Evolutionary conservation across 2,113 vertebrate genomes (phyloP).

Genomic region (Odobenus rosmarus): DNA sequence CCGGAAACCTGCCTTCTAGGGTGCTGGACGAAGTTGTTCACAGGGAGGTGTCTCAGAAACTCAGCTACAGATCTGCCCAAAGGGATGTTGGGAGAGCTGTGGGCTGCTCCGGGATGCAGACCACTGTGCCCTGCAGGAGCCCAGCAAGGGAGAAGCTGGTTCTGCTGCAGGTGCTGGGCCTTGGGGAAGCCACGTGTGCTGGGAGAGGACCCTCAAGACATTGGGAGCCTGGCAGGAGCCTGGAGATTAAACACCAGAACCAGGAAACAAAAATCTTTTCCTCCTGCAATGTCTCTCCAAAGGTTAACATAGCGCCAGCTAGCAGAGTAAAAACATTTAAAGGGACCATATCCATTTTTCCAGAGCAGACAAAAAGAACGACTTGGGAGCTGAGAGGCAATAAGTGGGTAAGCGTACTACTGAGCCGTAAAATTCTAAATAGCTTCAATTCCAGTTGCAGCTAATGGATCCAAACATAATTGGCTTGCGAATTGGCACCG

Average conservation of each 20-base stretch:
- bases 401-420: neutral
- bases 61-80: neutral
- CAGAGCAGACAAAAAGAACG: neutral
- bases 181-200: neutral
- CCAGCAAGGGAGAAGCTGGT: neutral
- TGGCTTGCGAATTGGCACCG: neutral
- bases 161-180: neutral
- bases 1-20: neutral
- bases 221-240: neutral
- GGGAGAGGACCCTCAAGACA: neutral
- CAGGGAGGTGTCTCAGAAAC: neutral
- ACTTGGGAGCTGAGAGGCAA: neutral
- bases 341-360: neutral
- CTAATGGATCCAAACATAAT: neutral
- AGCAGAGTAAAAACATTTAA: slow-evolving; percentile 1
- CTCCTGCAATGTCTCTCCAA: neutral
- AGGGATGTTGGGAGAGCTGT: neutral
- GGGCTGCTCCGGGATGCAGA: neutral
- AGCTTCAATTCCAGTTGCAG: neutral
- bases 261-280: neutral
- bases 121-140: neutral
- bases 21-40: slow-evolving; percentile 4
- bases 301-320: neutral
- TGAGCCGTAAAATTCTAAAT: neutral
- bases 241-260: neutral